Evolutionary conservation across 2,797 vertebrate species (phyloP).

Genomic region (Zalophus californianus): DNA sequence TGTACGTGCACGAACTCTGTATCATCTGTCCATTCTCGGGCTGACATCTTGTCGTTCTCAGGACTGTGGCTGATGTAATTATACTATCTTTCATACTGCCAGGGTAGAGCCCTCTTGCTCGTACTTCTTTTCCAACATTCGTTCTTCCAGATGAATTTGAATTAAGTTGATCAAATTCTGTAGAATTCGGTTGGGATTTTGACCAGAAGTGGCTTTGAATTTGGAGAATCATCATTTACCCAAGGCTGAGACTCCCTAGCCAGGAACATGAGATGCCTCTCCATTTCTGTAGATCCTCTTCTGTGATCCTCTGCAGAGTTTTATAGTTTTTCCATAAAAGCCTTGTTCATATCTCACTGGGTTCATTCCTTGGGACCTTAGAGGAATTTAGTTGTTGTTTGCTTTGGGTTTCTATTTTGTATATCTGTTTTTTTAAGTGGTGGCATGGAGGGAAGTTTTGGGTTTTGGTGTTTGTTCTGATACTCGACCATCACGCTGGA

Average conservation of each 20-base stretch:
- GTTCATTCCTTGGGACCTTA: neutral
- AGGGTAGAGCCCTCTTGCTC: neutral
- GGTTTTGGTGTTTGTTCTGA: neutral
- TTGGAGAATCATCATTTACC: neutral
- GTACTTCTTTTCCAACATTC: neutral
- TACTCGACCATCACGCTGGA: rapidly evolving
- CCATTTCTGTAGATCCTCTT: neutral
- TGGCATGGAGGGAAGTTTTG: neutral
- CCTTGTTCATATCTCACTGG: neutral
- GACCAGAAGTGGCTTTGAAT: neutral
- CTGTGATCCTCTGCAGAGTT: neutral
- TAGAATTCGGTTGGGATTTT: slow-evolving; percentile 29
- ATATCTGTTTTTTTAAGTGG: neutral
- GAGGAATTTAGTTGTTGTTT: neutral
- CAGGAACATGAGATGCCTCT: neutral
- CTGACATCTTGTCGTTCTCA: neutral
- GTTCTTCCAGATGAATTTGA: slow-evolving; percentile 40
- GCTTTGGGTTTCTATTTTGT: neutral
- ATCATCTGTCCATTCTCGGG: neutral
- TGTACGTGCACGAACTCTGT: neutral
- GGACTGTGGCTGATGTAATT: neutral
- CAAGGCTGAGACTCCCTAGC: neutral
- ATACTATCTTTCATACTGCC: neutral
- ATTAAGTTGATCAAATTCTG: neutral
- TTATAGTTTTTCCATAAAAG: neutral